Evolutionary conservation across 2,113 vertebrate species (phyloP), one percentile per base, ranked within the genome.

Genomic region (Notechis scutatus): DNA sequence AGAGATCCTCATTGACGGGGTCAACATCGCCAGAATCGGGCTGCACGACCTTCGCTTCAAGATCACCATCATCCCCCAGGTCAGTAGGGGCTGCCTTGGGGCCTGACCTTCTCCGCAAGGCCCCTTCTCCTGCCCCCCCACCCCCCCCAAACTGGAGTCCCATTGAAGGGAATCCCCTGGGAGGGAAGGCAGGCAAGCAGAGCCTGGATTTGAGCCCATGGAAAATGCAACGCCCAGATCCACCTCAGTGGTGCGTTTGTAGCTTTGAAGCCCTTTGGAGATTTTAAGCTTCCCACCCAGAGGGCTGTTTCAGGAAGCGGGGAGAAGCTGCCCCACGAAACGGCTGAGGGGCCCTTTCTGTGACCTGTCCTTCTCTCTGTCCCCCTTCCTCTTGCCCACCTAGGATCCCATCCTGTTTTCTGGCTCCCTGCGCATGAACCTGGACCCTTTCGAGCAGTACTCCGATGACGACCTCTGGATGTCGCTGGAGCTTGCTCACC

Each of bases 31-130:
- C 47, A 95, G 97, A 86, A 98, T 99, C 0, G 99, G 99, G 10
- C 98, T 99, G 2, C 99, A 99, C 3, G 98, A 99, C 21, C 97
- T 99, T 0, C 97, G 99, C 54, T 99, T 98, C 95, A 98, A 97
- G 95, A 98, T 99, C 95, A 99, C 99, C 94, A 99, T 99, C 94
- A 99, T 99, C 89, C 99, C 99, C 10, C 99, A 99, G 99, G 99
- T 99, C 29, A 5, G 81, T 56, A 2, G 0, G 1, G 50, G 93
- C 15, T 9, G 50, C 55, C 85, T 39, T 18, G 34, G 15, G 69
- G 34, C 15, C 69, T 39, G 34, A 18, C 15, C 69, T 7, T 18
- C n/a, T 81, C 69, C 20, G n/a, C 18, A 39, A 81, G 69, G 69
- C 39, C 34, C 34, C 69, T 39, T 20, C n/a, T 4, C 69, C 14